These are phyloP conservation scores for Corapipo altera DNA, from an alignment of 2,113 vertebrate species.

Conservation along the genomic window DNA sequence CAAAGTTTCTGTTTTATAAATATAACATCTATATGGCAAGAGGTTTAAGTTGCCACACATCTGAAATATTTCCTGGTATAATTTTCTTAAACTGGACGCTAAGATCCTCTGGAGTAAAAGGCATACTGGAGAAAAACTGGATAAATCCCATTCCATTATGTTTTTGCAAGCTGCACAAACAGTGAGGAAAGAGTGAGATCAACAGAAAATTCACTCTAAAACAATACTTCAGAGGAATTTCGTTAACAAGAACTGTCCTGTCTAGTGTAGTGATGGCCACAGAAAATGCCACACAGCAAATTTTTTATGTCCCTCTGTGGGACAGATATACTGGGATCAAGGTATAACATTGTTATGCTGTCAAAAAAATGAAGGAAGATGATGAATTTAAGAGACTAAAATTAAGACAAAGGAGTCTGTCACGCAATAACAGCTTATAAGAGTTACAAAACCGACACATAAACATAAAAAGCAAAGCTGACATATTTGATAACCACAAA, in stretches of 20 bases:
- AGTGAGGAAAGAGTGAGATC: slow-evolving; percentile 20
- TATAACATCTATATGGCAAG: not conserved
- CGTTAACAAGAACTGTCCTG: not conserved
- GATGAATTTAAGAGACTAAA: slow-evolving; percentile 9
- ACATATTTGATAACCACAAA: slow-evolving; percentile 15
- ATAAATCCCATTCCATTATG: not conserved
- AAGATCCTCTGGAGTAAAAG: not conserved
- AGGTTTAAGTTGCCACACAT: not conserved
- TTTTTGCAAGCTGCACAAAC: slow-evolving; percentile 14
- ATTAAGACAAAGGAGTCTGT: slow-evolving; percentile 2
- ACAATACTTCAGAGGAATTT: slow-evolving; percentile 44
- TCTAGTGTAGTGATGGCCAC: not conserved
- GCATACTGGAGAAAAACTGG: not conserved
- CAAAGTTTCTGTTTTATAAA: not conserved
- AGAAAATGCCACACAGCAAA: not conserved
- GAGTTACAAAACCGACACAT: not conserved
- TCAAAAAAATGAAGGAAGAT: not conserved
- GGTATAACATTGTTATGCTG: not conserved
- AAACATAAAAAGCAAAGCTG: slow-evolving; percentile 11
- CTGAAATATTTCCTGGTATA: not conserved
- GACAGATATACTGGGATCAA: not conserved
- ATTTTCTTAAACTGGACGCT: not conserved
- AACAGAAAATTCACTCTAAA: slow-evolving; percentile 44
- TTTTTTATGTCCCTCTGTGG: not conserved
- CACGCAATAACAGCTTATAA: not conserved